Percentiles rank a stretch among this genome's conserved stretches.
These are phyloP conservation scores for Erynnis tages DNA, from an alignment of 2,888 invertebrate species.

Conservation along the genomic window DNA sequence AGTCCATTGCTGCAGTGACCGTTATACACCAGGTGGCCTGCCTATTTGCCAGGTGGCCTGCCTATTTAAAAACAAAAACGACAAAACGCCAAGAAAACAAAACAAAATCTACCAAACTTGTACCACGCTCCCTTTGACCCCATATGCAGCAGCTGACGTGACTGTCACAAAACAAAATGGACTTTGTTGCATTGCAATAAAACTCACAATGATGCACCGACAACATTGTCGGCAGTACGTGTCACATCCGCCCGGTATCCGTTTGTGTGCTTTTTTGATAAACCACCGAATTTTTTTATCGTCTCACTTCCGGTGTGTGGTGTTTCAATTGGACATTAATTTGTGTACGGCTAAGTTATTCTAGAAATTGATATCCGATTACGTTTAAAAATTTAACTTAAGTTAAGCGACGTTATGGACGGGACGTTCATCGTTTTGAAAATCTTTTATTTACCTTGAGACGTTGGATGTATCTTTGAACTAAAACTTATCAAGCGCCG, in stretches of 20 bases:
- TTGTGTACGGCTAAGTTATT: conserved; percentile 4
- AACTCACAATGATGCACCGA: conserved; percentile 38
- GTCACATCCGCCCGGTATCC: conserved; percentile 49
- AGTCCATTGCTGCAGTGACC: no score
- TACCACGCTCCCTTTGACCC: conserved; percentile 35
- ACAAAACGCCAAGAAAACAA: no score
- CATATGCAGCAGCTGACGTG: conserved; percentile 32
- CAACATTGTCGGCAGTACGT: conserved; percentile 47
- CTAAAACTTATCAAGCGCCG: no score
- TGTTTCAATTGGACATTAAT: conserved; percentile 20
- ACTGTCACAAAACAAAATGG: conserved; percentile 28
- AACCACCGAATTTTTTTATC: conserved; percentile 61
- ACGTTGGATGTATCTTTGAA: no score
- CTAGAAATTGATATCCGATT: conserved; percentile 3
- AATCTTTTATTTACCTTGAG: no score
- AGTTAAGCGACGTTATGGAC: no score
- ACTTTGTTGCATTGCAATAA: conserved; percentile 58
- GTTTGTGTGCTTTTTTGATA: conserved; percentile 63
- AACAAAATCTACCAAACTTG: conserved; percentile 25
- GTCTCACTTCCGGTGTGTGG: conserved; percentile 33
- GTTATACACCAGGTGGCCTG: no score
- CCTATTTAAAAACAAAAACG: no score
- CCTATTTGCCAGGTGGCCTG: no score
- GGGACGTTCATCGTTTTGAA: no score
- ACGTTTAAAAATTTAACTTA: background rate